Evolutionary conservation across 2,113 vertebrate genomes (phyloP), one percentile per base, ranked within the genome.

Genomic region (Recurvirostra avosetta): DNA sequence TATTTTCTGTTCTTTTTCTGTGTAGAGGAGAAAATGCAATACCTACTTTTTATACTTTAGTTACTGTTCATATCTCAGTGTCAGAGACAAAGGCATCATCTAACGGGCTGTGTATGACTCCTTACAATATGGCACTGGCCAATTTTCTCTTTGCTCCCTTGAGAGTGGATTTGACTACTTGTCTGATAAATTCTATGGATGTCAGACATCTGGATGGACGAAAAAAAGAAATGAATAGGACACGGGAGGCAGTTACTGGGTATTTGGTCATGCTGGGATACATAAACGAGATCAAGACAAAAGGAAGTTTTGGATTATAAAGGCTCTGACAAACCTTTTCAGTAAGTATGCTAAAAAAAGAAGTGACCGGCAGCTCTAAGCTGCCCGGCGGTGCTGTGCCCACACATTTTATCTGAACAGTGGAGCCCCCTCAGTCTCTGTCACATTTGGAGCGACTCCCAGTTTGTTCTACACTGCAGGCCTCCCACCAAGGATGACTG

Each of bases 221-320:
- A 84, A 92, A 76, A 90, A 87, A 87, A 61, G 67, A 79, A 94
- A 97, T 70, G 41, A 80, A 88, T 26, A 90, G 55, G 79, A 87
- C 14, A 56, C 13, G 61, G 81, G 29, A 83, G 58, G 70, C 41
- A 90, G 63, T 95, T 93, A 94, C 52, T 86, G 55, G 86, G 66
- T 77, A 66, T 83, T 70, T 83, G 80, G 71, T 95, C 93, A 96
- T 97, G 97, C 96, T 93, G 73, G 90, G 71, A 87, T 23, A 97
- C 55, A 72, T 36, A 91, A 88, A 93, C 1, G 4, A 80, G 81
- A 89, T 59, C 79, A 71, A 86, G 55, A 93, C 83, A 76, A 90
- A 61, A 86, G 86, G 89, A 76, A 80, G 47, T 82, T 96, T 70
- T 65, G 61, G 50, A 92, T 90, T 83, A 87, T 79, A 86, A 74